Evolutionary conservation across 2,888 invertebrate species (phyloP).

Genomic region (Xylota segnis): DNA sequence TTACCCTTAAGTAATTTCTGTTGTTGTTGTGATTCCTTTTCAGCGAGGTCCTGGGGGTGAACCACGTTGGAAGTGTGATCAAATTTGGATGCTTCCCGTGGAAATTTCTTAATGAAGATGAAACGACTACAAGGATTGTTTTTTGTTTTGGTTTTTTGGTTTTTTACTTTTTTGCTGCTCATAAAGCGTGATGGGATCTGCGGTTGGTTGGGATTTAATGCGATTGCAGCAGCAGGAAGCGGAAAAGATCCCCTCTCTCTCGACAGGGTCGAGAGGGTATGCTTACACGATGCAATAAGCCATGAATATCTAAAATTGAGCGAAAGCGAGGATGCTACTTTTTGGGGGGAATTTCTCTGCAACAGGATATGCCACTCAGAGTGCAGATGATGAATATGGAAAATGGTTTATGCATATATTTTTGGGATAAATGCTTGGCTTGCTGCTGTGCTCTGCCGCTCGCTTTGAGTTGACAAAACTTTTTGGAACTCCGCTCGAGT

Average conservation of each 20-base stretch:
- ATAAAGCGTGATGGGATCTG: constrained; percentile 4
- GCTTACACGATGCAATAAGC: constrained; percentile 40
- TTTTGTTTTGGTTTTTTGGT: too few relatives aligned
- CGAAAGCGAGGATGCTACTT: constrained; percentile 6
- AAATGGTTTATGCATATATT: constrained; percentile 5
- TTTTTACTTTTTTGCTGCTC: background rate
- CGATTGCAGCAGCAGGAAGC: constrained; percentile 33
- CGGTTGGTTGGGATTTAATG: constrained; percentile 38
- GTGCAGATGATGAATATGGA: constrained; percentile 30
- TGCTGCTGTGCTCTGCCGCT: background rate
- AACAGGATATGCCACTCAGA: constrained; percentile 53
- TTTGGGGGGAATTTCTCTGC: constrained; percentile 13
- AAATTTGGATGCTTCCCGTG: constrained; percentile 33
- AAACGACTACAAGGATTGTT: constrained; percentile 2
- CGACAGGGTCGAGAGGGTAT: too few relatives aligned
- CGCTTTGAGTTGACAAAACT: constrained; percentile 27
- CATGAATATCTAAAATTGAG: constrained; percentile 38
- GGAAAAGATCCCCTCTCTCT: constrained; percentile 18
- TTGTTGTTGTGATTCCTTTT: constrained; percentile 29
- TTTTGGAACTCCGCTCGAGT: constrained; percentile 18
- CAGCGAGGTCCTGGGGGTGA: constrained; percentile 1
- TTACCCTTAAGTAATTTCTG: constrained; percentile 52
- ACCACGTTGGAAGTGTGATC: constrained; percentile 9
- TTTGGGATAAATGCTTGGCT: constrained; percentile 8
- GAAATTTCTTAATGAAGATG: constrained; percentile 48